These are phyloP conservation scores for Aquatica leii DNA, from an alignment of 2,888 invertebrate species.

Conservation along the genomic window DNA sequence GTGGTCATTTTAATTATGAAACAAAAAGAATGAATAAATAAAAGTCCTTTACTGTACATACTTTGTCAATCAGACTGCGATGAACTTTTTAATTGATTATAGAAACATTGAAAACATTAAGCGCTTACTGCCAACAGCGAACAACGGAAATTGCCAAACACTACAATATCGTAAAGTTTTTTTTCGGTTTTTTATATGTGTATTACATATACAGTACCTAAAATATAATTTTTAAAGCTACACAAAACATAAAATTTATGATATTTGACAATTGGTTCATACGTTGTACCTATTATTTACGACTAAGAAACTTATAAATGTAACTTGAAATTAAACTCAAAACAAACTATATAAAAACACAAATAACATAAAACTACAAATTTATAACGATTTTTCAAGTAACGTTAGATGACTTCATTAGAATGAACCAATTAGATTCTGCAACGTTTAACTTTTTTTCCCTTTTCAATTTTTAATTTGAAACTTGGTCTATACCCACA, in stretches of 20 bases:
- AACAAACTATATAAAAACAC: too few relatives aligned
- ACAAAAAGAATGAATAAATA: conserved; percentile 50
- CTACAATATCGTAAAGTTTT: conserved; percentile 4
- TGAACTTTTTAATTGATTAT: conserved; percentile 52
- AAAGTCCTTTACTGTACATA: conserved; percentile 36
- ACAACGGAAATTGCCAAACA: conserved; percentile 16
- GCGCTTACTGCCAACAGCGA: conserved; percentile 25
- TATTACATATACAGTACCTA: conserved; percentile 12
- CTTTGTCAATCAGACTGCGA: conserved; percentile 49
- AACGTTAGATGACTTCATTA: too few relatives aligned
- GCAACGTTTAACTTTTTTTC: too few relatives aligned
- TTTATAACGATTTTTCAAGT: too few relatives aligned
- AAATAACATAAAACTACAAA: too few relatives aligned
- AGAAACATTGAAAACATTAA: conserved; percentile 39
- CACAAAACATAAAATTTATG: conserved; percentile 3
- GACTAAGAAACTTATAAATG: too few relatives aligned
- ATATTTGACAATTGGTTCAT: neutral
- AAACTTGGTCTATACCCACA: too few relatives aligned
- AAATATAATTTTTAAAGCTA: conserved; percentile 4
- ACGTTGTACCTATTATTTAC: neutral
- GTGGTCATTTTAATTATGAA: conserved; percentile 52
- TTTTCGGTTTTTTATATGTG: neutral
- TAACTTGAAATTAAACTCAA: too few relatives aligned
- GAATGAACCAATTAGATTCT: too few relatives aligned
- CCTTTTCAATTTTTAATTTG: too few relatives aligned